Base-by-base conservation (phyloP, 2,797 vertebrate genomes). In the Pristis pectinata region DNA sequence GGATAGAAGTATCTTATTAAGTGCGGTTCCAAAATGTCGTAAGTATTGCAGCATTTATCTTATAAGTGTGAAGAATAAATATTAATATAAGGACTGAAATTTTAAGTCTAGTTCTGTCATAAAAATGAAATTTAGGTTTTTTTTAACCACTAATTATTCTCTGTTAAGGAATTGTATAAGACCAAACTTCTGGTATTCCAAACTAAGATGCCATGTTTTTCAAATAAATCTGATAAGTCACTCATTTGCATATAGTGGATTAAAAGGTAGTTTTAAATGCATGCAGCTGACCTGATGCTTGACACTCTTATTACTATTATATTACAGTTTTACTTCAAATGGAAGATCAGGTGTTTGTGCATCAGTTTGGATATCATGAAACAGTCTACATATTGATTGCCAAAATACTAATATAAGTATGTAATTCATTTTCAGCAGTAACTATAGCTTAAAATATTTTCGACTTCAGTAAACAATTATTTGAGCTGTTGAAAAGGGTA, bases 401-500 rank as follows among this genome's bases (percentile, higher is more conserved):
- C n/a, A n/a, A 87, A 59, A 87, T 87, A 87, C 30, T 13, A 59
- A 59, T 4, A 34, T 59, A 17, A 34, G 11, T 56, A 87, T 87
- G 83, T 34, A n/a, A 34, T 59, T 59, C 11, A 59, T 59, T 83
- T 87, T 17, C 53, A n/a, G 11, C 11, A 11, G 8, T 34, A 10
- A 87, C 22, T 34, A 34, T 17, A 10, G 49, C 27, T 59, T 59
- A 34, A 59, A 34, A 30, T 87, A 59, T n/a, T 87, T 59, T 30
- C 87, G 30, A 87, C 83, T 83, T 83, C 5, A 59, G 56, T 59
- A 13, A 59, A 80, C 37, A 77, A 44, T 22, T 53, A 79, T 19
- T 79, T 79, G 27, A 59, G 30, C 53, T 59, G 53, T 59, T 87
- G 53, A 95, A 95, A 76, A 85, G 95, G 82, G 95, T 95, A 94